These are phyloP conservation scores for Phainopepla nitens DNA, from an alignment of 2,113 vertebrate species.

Conservation along the genomic window DNA sequence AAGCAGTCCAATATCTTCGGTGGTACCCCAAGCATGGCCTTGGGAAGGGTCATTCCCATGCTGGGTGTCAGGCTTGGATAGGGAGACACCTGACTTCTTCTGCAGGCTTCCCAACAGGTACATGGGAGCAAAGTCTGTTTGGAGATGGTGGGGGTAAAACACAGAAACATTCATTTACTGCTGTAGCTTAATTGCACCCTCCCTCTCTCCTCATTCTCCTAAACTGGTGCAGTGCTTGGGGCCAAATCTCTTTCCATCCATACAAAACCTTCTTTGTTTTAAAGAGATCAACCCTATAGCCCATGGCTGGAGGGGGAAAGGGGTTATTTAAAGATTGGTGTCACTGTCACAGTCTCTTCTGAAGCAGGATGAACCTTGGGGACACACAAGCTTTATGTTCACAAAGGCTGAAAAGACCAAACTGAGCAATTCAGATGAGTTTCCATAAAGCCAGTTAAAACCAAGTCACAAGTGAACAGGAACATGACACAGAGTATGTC, in stretches of 20 bases:
- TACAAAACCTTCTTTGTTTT: slow-evolving; percentile 46
- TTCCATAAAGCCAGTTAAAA: slow-evolving; percentile 11
- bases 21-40: neutral
- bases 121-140: slow-evolving; percentile 19
- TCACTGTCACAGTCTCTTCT: neutral
- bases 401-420: neutral
- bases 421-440: neutral
- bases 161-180: slow-evolving; percentile 53
- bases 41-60: neutral
- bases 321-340: slow-evolving; percentile 37
- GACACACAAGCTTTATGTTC: neutral
- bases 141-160: slow-evolving; percentile 35
- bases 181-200: slow-evolving; percentile 11
- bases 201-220: neutral
- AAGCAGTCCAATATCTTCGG: neutral
- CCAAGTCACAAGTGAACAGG: neutral
- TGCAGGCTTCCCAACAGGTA: neutral
- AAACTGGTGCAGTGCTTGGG: neutral
- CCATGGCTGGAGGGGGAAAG: neutral
- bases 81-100: neutral
- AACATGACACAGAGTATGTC: neutral
- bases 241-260: slow-evolving; percentile 27
- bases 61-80: neutral
- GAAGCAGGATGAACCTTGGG: neutral
- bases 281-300: neutral